Conservation (phyloP, 2,888 invertebrate genomes). For the Uloborus plumipes region DNA sequence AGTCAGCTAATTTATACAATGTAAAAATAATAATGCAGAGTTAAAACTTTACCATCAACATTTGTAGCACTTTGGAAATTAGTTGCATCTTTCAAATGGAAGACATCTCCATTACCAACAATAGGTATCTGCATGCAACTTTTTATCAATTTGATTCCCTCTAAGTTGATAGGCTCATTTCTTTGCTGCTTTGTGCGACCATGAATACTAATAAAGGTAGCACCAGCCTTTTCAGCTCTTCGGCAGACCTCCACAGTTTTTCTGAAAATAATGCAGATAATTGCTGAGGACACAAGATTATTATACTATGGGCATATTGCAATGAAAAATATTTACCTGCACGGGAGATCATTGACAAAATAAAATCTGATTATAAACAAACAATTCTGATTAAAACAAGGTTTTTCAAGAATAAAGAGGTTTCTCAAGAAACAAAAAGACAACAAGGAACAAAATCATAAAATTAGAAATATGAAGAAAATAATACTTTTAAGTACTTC, state of each 20-base stretch:
- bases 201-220: constrained; percentile 90
- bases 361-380: too few species aligned
- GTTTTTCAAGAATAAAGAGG: too few species aligned
- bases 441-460: too few species aligned
- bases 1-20: neutral
- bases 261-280: constrained; percentile 67
- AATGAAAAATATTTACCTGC: too few species aligned
- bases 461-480: too few species aligned
- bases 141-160: constrained; percentile 81
- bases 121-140: constrained; percentile 84
- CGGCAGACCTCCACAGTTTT: constrained; percentile 84
- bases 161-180: constrained; percentile 78
- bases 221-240: constrained; percentile 86
- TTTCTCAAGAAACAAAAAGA: too few species aligned
- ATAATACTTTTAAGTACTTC: too few species aligned
- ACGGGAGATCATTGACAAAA: too few species aligned
- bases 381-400: too few species aligned
- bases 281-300: neutral
- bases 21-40: neutral
- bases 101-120: constrained; percentile 93
- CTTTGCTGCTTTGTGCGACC: constrained; percentile 89
- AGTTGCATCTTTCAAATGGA: constrained; percentile 80
- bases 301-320: neutral
- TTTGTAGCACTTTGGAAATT: constrained; percentile 78
- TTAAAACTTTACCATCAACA: constrained; percentile 75